Base-by-base conservation (phyloP, 2,888 invertebrate genomes). In the Epinotia demarniana region DNA sequence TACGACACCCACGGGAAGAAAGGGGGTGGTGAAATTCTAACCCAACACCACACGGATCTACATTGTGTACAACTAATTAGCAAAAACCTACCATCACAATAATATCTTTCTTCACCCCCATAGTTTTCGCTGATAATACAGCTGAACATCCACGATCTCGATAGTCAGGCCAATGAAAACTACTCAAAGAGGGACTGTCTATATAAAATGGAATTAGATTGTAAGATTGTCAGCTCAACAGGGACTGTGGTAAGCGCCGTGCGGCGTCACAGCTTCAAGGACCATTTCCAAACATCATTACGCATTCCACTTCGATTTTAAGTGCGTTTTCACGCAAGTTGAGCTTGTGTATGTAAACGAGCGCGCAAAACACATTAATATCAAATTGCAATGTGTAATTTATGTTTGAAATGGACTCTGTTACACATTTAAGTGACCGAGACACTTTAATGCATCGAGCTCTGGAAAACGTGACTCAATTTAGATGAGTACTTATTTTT, bases 131-230 rank as follows among this genome's bases (percentile, higher is more conserved):
- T 64, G 46, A 49, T 12, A 64, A 19, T 9, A 27, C 57, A 57
- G 53, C 58, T 46, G 46, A 55, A 33, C 53, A 69, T 73, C 57
- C 55, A 55, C 57, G 62, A 57, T 58, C 55, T 8, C n/a, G 61
- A 49, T 62, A 74, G 57, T 49, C n/a, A 6, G 53, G 19, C 33
- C 63, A 64, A 70, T 74, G 58, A 60, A 66, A 64, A 64, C 64
- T 70, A 27, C 39, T 71, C 46, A 33, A 64, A 43, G 55, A 55
- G 70, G 72, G 70, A 77, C 46, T 62, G 68, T 74, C 76, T 18
- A 76, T 78, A 78, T 78, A 77, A 78, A 78, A 74, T 53, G 12
- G 18, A 70, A 82, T 83, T 81, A 80, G 73, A 79, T 80, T 67
- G 33, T 39, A 68, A 77, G 78, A 80, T 78, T 78, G 77, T 75